Evolutionary conservation across 2,113 vertebrate genomes (phyloP), one percentile per base, ranked within the genome.

Genomic region (Vombatus ursinus): DNA sequence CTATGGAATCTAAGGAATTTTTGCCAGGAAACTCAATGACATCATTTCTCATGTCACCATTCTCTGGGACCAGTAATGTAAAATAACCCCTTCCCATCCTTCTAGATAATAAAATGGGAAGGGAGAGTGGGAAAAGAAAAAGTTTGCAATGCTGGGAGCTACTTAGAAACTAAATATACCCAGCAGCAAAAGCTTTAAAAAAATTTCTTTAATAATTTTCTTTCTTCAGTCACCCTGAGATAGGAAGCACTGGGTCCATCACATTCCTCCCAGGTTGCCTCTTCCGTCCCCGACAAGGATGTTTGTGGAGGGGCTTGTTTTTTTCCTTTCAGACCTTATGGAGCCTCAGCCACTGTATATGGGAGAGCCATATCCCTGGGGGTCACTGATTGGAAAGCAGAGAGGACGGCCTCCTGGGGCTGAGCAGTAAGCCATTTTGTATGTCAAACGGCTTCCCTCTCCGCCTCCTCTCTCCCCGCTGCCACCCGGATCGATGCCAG

Each of bases 401-500:
- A 94, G 89, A 97, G 94, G 26, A 93, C 95, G 91, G 22, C 96
- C 92, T 94, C 95, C 95, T 96, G 89, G 50, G 91, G 95, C 94
- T 14, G 0, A 89, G 91, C 0, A 0, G 90, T 92, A 95, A 93
- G 47, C 48, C 91, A 19, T 91, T 96, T 96, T 95, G 1, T 89
- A 47, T 19, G 31, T 90, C 90, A 91, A 96, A 96, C 16, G 25
- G 97, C 95, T 95, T 93, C 10, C 91, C 89, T 92, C 44, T 49
- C 16, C 10, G 31, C 68, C 68, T 44, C 68, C 8, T 89, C 44
- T 19, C 48, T 51, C 89, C 37, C 93, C 0, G 0, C 52, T 4
- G 16, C 93, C 91, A 57, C 95, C 95, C 98, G 96, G 96, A 95
- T 94, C 44, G 51, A 52, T 0, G 95, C 98, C 97, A 96, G 93